Conservation (phyloP, 1,140 invertebrate species). For the Arion vulgaris region DNA sequence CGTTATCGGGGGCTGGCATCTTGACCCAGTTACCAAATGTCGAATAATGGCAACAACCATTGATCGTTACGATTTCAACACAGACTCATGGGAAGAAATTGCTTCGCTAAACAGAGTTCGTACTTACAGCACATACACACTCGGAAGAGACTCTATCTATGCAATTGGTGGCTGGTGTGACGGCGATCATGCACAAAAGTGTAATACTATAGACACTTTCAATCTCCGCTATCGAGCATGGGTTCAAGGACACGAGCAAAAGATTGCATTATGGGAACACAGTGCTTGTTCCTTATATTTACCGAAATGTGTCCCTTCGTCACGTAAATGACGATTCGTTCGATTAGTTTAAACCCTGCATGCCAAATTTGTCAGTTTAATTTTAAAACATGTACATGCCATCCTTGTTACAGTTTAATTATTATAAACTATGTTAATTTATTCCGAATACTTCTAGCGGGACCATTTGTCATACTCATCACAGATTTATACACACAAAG, state of each 20-base stretch:
- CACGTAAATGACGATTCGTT: neutral
- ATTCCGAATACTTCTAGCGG: no score
- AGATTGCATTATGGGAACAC: slow-evolving; percentile 61
- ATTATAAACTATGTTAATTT: no score
- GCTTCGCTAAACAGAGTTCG: slow-evolving; percentile 79
- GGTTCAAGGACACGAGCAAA: slow-evolving; percentile 38
- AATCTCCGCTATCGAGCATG: slow-evolving; percentile 48
- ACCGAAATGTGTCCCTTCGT: slow-evolving; percentile 40
- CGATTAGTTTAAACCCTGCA: neutral
- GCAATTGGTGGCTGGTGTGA: slow-evolving; percentile 80
- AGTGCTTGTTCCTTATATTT: slow-evolving; percentile 54
- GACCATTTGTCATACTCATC: no score
- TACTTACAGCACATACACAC: slow-evolving; percentile 80
- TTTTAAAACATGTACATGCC: no score
- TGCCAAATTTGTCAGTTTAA: neutral
- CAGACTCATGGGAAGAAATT: slow-evolving; percentile 78
- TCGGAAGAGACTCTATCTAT: slow-evolving; percentile 79
- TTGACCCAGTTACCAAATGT: slow-evolving; percentile 76
- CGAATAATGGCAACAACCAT: slow-evolving; percentile 78
- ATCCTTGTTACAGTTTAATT: no score
- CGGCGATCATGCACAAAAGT: slow-evolving; percentile 54
- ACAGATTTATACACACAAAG: no score
- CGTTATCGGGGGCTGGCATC: slow-evolving; percentile 82
- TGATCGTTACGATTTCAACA: slow-evolving; percentile 79
- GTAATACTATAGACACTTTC: slow-evolving; percentile 48